Percentiles rank a stretch among this genome's conserved stretches.
These are phyloP conservation scores for Crioceris asparagi DNA, from an alignment of 2,888 invertebrate genomes.

Conservation along the genomic window DNA sequence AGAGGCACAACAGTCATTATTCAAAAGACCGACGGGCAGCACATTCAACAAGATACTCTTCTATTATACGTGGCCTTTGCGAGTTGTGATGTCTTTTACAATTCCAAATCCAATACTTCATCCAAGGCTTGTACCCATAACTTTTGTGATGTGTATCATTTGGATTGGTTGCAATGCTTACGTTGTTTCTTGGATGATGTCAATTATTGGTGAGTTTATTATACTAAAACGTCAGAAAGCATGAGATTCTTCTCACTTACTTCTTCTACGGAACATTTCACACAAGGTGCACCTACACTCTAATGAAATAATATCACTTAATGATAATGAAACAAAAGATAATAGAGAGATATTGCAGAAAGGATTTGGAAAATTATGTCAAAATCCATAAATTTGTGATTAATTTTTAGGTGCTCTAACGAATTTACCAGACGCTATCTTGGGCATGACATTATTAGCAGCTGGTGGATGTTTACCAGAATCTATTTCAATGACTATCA, in stretches of 20 bases:
- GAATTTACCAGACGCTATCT: conserved; percentile 73
- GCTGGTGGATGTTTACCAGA: conserved; percentile 87
- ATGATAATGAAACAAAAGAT: too few species aligned
- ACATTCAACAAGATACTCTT: conserved; percentile 47
- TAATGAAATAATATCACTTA: neutral
- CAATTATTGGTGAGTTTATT: conserved; percentile 66
- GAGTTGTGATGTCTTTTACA: conserved; percentile 50
- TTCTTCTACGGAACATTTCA: too few species aligned
- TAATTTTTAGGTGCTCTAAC: conserved; percentile 54
- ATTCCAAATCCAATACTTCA: conserved; percentile 59
- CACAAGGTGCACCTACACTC: neutral
- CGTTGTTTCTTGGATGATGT: conserved; percentile 85
- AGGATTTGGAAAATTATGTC: neutral
- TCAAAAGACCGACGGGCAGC: conserved; percentile 23
- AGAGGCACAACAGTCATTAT: conserved; percentile 21
- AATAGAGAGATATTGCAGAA: too few species aligned
- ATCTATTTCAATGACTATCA: conserved; percentile 70
- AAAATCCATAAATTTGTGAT: neutral
- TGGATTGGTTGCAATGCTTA: conserved; percentile 83
- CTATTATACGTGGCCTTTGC: conserved; percentile 62
- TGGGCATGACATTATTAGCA: conserved; percentile 85
- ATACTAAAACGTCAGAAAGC: neutral
- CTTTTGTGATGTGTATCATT: conserved; percentile 76
- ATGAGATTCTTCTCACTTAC: too few species aligned
- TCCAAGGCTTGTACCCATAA: conserved; percentile 56